Evolutionary conservation across 2,797 vertebrate genomes (phyloP).

Genomic region (Tangara arthus): DNA sequence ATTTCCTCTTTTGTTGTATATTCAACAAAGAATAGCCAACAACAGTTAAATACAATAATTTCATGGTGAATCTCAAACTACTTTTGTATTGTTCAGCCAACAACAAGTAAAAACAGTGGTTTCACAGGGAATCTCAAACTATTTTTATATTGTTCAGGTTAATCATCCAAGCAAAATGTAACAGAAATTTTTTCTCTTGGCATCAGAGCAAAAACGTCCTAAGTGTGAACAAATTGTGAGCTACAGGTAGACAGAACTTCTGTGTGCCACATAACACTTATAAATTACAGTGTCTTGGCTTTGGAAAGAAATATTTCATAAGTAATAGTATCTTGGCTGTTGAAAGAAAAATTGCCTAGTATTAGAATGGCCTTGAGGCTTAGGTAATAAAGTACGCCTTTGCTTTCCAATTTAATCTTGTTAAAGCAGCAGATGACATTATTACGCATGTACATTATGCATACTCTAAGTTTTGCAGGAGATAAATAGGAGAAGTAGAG

Average conservation of each 20-base stretch:
- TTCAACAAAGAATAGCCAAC: background rate
- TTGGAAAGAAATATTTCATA: background rate
- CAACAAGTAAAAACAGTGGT: background rate
- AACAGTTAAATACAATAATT: background rate
- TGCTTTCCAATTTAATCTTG: background rate
- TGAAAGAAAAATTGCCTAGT: background rate
- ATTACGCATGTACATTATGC: background rate
- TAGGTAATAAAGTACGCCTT: background rate
- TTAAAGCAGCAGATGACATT: background rate
- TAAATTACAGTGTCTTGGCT: background rate
- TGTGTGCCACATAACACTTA: background rate
- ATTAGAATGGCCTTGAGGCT: background rate
- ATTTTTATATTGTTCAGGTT: background rate
- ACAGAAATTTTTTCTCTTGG: background rate
- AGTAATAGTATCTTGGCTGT: background rate
- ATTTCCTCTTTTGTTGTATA: rapidly evolving
- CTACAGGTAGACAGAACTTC: background rate
- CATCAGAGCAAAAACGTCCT: background rate
- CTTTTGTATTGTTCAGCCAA: background rate
- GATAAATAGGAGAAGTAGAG: background rate
- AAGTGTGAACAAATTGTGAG: background rate
- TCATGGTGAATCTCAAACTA: background rate
- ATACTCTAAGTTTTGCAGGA: background rate
- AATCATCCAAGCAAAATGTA: background rate
- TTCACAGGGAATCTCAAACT: background rate